phyloP scores from a whole-genome alignment of 2,797 vertebrate species.

The Chanos chanos region DNA sequence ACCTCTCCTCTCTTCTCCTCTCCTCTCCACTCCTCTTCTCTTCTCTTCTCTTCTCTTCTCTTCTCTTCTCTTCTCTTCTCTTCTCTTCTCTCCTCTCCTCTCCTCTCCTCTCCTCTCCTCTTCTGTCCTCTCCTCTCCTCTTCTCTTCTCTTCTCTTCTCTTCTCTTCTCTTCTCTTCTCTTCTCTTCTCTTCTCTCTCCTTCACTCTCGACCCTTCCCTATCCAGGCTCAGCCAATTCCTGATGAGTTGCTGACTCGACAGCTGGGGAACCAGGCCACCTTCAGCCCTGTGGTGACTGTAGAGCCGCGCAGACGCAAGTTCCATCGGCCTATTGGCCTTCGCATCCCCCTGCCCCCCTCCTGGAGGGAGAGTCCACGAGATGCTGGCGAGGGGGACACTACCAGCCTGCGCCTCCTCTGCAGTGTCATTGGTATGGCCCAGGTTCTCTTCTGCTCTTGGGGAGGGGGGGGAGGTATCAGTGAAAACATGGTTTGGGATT shows the following conservation, averaged over 20 bases:
- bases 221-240: slow-evolving; percentile 93
- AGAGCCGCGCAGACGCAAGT: slow-evolving; percentile 92
- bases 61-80: background rate
- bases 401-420: slow-evolving; percentile 96
- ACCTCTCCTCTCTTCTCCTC: background rate
- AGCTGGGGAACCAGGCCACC: slow-evolving; percentile 96
- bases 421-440: slow-evolving; percentile 87
- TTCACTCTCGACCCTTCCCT: background rate
- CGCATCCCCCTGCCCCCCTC: slow-evolving; percentile 92
- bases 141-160: background rate
- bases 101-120: background rate
- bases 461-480: background rate
- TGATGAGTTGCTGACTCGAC: slow-evolving; percentile 90
- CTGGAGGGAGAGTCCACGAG: slow-evolving; percentile 89
- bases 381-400: slow-evolving; percentile 92
- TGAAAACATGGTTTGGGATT: slow-evolving; percentile 2
- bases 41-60: no score
- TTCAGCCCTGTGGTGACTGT: slow-evolving; percentile 98
- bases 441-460: background rate
- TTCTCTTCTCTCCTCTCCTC: background rate
- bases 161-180: background rate
- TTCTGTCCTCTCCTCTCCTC: slow-evolving; percentile 1
- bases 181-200: background rate
- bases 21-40: no score
- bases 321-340: slow-evolving; percentile 93